Conservation (phyloP, 1,140 invertebrate species). For the Brachionus manjavacas region DNA sequence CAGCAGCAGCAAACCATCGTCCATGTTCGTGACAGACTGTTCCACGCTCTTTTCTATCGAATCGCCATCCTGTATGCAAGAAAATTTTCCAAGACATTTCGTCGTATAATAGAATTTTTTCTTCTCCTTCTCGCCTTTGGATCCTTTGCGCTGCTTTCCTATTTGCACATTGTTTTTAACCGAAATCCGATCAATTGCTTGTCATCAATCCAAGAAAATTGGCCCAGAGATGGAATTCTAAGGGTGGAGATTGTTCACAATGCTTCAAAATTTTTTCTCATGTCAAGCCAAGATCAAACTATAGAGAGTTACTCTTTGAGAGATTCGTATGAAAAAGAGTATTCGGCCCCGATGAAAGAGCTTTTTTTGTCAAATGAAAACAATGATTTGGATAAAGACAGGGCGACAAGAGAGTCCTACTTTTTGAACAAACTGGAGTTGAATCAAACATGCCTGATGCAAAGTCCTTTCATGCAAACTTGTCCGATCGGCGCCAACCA, state of each 20-base stretch:
- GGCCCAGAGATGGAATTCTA: constrained; percentile 91
- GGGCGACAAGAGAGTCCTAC: not conserved
- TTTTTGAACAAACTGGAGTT: not conserved
- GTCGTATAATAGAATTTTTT: constrained; percentile 11
- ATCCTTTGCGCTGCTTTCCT: constrained; percentile 65
- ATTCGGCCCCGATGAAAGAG: constrained; percentile 47
- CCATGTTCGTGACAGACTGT: constrained; percentile 31
- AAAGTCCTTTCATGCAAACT: not conserved
- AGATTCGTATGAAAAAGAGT: constrained; percentile 57
- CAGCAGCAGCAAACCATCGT: constrained; percentile 40
- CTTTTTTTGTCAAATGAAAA: not conserved
- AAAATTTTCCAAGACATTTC: constrained; percentile 21
- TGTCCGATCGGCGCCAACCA: not conserved
- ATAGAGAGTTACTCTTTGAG: constrained; percentile 51
- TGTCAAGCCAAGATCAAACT: not conserved
- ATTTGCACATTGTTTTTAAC: constrained; percentile 90
- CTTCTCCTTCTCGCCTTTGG: not conserved
- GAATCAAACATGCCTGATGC: not conserved
- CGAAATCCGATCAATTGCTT: constrained; percentile 86
- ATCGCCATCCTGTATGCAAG: constrained; percentile 33
- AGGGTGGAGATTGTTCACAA: constrained; percentile 87
- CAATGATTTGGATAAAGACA: not conserved
- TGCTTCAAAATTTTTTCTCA: constrained; percentile 46
- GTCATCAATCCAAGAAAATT: constrained; percentile 75
- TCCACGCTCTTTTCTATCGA: constrained; percentile 40